Percentiles rank a stretch among this genome's conserved stretches.
phyloP scores from a whole-genome alignment of 2,888 invertebrate species.

The Copidosoma aretas region DNA sequence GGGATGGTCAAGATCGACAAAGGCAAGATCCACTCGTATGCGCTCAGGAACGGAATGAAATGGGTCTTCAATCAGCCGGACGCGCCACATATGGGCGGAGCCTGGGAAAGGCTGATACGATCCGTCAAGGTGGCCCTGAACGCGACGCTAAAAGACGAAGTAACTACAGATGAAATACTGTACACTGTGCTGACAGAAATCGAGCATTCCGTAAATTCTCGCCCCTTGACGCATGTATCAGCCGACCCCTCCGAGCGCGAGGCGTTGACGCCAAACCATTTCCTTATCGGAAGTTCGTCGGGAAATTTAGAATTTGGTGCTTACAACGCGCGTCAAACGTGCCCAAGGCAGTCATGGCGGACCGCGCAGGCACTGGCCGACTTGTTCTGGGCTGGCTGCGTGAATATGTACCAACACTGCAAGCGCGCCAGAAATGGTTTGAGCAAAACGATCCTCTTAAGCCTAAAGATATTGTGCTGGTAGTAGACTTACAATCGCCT shows the following conservation, averaged over 20 bases:
- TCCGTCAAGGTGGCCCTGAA: not conserved
- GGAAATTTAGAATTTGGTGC: not conserved
- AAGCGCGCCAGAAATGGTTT: conserved; percentile 3
- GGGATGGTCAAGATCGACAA: no score
- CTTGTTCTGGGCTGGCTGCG: conserved; percentile 21
- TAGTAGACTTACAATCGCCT: not conserved
- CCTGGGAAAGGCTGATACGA: not conserved
- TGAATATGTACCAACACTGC: conserved; percentile 21
- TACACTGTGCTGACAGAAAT: conserved; percentile 19
- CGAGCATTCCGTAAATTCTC: conserved; percentile 22
- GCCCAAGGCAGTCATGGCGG: conserved; percentile 15
- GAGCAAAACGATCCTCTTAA: not conserved
- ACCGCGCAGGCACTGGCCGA: conserved; percentile 13
- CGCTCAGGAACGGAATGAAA: no score
- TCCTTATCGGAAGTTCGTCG: conserved; percentile 13
- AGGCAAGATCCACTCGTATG: no score
- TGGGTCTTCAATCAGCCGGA: not conserved
- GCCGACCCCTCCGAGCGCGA: conserved; percentile 1
- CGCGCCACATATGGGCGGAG: no score
- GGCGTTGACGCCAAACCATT: conserved; percentile 23
- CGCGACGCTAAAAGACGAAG: not conserved
- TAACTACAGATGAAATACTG: conserved; percentile 7
- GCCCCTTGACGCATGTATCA: conserved; percentile 16
- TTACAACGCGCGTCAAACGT: conserved; percentile 9
- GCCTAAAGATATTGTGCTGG: not conserved